Conservation (phyloP, 1,140 invertebrate genomes). For the Drosophila hydei region DNA sequence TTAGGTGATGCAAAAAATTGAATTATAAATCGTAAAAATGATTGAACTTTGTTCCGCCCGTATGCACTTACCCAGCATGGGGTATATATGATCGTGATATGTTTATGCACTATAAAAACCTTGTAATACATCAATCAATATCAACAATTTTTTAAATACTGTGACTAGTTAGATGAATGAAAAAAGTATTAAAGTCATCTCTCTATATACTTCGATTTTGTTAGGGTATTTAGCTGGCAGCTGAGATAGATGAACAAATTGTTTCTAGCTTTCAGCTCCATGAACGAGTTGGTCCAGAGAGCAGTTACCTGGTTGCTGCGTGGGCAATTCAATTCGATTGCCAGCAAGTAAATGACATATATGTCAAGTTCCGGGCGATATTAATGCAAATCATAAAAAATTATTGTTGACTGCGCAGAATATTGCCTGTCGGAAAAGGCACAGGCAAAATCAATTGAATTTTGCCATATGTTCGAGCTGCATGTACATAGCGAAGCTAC, state of each 20-base stretch:
- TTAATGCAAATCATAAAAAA: conserved; percentile 60
- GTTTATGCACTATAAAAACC: too few relatives aligned
- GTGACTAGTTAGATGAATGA: too few relatives aligned
- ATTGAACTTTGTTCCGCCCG: neutral
- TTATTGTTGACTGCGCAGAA: conserved; percentile 40
- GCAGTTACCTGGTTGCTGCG: conserved; percentile 22
- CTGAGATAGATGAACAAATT: neutral
- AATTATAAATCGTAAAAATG: conserved; percentile 21
- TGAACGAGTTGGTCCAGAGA: conserved; percentile 13
- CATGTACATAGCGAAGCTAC: too few relatives aligned
- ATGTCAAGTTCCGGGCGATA: conserved; percentile 35
- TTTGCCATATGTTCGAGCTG: conserved; percentile 9
- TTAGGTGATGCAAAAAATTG: conserved; percentile 47
- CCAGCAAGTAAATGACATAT: conserved; percentile 22
- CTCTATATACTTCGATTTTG: too few relatives aligned
- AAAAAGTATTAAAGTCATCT: too few relatives aligned
- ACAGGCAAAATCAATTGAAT: neutral
- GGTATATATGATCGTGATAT: neutral
- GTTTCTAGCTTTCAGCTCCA: conserved; percentile 8
- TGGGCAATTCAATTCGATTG: conserved; percentile 34
- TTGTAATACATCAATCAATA: too few relatives aligned
- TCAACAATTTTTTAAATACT: too few relatives aligned
- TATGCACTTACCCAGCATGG: neutral
- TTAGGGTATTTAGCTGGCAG: conserved; percentile 4
- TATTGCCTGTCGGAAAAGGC: conserved; percentile 8